Evolutionary conservation across 2,797 vertebrate species (phyloP), one percentile per base, ranked within the genome.

Genomic region (Sphaeramia orbicularis): DNA sequence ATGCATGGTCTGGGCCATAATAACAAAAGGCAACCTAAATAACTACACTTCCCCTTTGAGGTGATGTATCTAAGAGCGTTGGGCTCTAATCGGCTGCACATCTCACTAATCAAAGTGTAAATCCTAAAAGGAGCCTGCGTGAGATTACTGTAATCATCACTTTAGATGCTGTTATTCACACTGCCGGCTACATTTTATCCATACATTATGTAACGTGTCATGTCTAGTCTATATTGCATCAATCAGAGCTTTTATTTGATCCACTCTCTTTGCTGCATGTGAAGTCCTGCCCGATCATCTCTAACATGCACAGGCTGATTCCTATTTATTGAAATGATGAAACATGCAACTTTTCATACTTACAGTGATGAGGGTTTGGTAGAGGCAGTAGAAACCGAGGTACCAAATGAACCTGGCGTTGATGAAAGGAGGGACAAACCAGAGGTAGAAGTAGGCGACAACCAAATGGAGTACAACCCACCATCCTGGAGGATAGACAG

Each of bases 281-380:
- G 38, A 72, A 30, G 37, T 59, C 56, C 48, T 10, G 38, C 51
- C 18, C 18, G 50, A 55, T 19, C 27, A 45, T 59, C 42, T 49
- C 69, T 62, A 36, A 52, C 38, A 16, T 36, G 30, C 14, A 1
- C 4, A 11, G 2, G 7, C n/a, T 11, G 43, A 40, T 65, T 32
- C 21, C 27, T 43, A 49, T 55, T 69, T 18, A 43, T 53, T 13
- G 38, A 27, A 65, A 56, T 43, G 16, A 9, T 18, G 18, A 16
- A 36, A 32, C 2, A 18, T 18, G 8, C 59, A 57, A 21, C 43
- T 16, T 3, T 14, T 10, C 7, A 12, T 74, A 96, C 97, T 96
- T 83, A 99, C 98, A 27, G 95, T 99, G 85, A 95, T 95, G 71
- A 98, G 92, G 15, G 96, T 96, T 86, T 98, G 97, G 92, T 97